Evolutionary conservation across 2,113 vertebrate species (phyloP), one percentile per base, ranked within the genome.

Genomic region (Hydrochoerus hydrochaeris): DNA sequence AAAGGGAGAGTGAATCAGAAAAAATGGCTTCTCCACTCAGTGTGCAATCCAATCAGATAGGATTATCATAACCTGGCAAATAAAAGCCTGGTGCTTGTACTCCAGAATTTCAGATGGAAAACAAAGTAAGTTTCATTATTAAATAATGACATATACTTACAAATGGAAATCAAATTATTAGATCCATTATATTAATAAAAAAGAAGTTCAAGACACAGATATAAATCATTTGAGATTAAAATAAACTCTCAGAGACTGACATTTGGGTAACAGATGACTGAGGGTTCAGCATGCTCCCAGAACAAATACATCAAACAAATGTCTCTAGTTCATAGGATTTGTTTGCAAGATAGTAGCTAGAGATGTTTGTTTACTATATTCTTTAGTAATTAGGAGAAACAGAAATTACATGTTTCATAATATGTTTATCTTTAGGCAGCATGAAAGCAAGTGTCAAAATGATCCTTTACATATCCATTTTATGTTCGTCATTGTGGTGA

Each of bases 291-390:
- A 38, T 86, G 58, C 82, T 90, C 65, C 69, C 54, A 94, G 88
- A 90, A 75, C 82, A 62, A 92, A 94, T 60, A 30, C 9, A 85
- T 22, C 63, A 93, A 96, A 89, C 57, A 92, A 88, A 95, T 75
- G 54, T 49, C 63, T 87, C 54, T 63, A 49, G 30, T 63, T 87
- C 75, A 46, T 24, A 35, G 19, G 38, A 94, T 95, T 22, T 81
- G 44, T 67, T 78, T 77, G 41, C 60, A 94, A 97, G 78, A 88
- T 19, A 80, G n/a, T 80, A 67, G 71, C 28, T 88, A 62, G 80
- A 96, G 78, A 91, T 44, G 49, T 57, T 60, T 94, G 24, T 49
- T 88, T 83, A 62, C 28, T 7, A 83, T 83, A 94, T 46, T 71
- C 67, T 7, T 60, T 69, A 9, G n/a, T 91, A 60, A 92, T 82